Evolutionary conservation across 2,113 vertebrate species (phyloP).

Genomic region (Marcusenius ussheri): DNA sequence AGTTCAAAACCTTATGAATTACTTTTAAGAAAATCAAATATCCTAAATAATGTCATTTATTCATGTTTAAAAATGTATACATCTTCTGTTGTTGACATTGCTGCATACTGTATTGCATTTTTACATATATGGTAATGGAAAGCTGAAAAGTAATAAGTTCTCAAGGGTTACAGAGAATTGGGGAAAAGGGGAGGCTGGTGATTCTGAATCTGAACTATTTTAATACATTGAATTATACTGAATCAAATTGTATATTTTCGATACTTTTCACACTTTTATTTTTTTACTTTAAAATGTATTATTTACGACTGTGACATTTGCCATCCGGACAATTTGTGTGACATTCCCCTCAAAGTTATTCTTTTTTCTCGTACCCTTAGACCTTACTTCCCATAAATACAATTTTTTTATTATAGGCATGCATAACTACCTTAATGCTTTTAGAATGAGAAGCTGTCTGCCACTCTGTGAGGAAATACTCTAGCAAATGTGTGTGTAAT

Average conservation of each 20-base stretch:
- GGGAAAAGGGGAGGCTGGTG: background rate
- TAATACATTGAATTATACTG: constrained; percentile 20
- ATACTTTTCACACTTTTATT: constrained; percentile 14
- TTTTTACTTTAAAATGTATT: constrained; percentile 22
- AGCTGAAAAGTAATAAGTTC: background rate
- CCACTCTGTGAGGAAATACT: constrained; percentile 37
- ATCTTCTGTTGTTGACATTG: background rate
- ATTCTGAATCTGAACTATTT: constrained; percentile 6
- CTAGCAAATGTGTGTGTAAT: constrained; percentile 33
- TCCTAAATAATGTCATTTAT: background rate
- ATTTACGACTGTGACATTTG: constrained; percentile 22
- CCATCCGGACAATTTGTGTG: constrained; percentile 11
- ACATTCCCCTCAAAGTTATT: constrained; percentile 10
- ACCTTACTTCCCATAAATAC: constrained; percentile 27
- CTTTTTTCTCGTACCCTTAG: background rate
- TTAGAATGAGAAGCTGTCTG: constrained; percentile 34
- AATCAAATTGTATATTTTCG: constrained; percentile 23
- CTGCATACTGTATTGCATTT: background rate
- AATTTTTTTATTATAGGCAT: constrained; percentile 27
- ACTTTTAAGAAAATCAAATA: background rate
- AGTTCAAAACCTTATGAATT: background rate
- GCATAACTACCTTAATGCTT: constrained; percentile 40
- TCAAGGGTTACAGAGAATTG: background rate
- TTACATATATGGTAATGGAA: background rate
- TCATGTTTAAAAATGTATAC: background rate